Conservation (phyloP, 1,140 invertebrate genomes). For the Trichogramma pretiosum region DNA sequence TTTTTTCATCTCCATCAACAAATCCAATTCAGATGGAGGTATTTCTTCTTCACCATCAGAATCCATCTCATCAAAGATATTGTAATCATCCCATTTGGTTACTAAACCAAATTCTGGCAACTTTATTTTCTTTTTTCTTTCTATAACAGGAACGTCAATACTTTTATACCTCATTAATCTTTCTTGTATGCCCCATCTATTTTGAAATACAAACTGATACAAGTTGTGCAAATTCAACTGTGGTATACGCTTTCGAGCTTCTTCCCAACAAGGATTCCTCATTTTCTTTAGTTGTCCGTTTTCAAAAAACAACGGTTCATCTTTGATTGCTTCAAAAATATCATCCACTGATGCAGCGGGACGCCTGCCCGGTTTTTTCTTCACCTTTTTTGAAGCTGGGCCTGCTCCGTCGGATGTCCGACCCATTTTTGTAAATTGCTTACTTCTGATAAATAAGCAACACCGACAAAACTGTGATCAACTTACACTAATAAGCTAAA, state of each 20-base stretch:
- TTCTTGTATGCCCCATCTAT: slow-evolving; percentile 6
- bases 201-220: slow-evolving; percentile 9
- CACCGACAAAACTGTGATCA: too few species aligned
- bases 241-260: slow-evolving; percentile 6
- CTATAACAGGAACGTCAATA: slow-evolving; percentile 1
- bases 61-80: slow-evolving; percentile 12
- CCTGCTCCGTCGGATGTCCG: too few species aligned
- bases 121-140: background rate
- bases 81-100: slow-evolving; percentile 11
- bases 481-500: too few species aligned
- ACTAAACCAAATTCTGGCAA: background rate
- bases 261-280: slow-evolving; percentile 7
- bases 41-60: background rate
- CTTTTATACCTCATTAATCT: slow-evolving; percentile 9
- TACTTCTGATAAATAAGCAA: too few species aligned
- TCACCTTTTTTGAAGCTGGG: too few species aligned
- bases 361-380: too few species aligned
- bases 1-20: slow-evolving; percentile 2
- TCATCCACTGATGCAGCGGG: slow-evolving; percentile 7
- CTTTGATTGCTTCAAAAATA: slow-evolving; percentile 10
- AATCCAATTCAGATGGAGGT: background rate
- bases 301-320: slow-evolving; percentile 8
- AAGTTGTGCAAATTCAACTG: slow-evolving; percentile 10
- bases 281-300: slow-evolving; percentile 12
- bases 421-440: too few species aligned